Percentiles rank a stretch among this genome's conserved stretches.
Conservation (phyloP, 2,797 vertebrate genomes). For the Bryconaethiops microstoma region DNA sequence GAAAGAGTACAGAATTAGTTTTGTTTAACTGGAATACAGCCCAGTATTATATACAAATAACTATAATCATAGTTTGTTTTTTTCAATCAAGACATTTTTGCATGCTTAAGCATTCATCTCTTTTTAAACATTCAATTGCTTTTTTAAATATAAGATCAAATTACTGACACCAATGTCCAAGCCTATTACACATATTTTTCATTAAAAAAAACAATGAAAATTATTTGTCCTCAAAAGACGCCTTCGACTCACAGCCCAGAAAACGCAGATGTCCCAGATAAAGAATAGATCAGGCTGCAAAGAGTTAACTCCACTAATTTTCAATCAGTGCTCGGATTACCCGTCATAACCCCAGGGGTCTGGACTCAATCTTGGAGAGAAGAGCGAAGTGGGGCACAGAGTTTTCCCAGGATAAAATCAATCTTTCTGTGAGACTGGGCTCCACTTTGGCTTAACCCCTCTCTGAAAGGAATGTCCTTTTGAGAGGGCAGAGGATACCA, state of each 20-base stretch:
- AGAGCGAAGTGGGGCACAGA: constrained; percentile 74
- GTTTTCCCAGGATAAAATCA: constrained; percentile 78
- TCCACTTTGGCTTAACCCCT: constrained; percentile 58
- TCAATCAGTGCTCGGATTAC: constrained; percentile 79
- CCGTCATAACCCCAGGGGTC: constrained; percentile 72
- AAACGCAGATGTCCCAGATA: constrained; percentile 6
- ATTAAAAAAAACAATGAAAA: too few species aligned
- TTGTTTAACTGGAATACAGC: too few species aligned
- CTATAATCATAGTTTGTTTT: too few species aligned
- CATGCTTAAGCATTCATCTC: too few species aligned
- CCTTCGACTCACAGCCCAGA: not conserved
- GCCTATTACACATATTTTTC: too few species aligned
- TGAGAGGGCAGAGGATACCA: constrained; percentile 21
- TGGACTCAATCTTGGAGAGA: constrained; percentile 76
- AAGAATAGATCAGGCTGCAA: constrained; percentile 44
- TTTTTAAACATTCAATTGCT: too few species aligned
- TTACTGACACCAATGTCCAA: too few species aligned
- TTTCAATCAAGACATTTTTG: too few species aligned
- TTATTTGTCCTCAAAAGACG: not conserved
- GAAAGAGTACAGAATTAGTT: too few species aligned
- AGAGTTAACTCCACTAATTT: constrained; percentile 78
- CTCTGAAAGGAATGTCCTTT: constrained; percentile 49
- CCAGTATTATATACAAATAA: too few species aligned
- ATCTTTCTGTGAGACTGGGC: constrained; percentile 68
- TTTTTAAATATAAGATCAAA: too few species aligned